Conservation (phyloP, 2,113 vertebrate species). For the Microcebus griseorufus region DNA sequence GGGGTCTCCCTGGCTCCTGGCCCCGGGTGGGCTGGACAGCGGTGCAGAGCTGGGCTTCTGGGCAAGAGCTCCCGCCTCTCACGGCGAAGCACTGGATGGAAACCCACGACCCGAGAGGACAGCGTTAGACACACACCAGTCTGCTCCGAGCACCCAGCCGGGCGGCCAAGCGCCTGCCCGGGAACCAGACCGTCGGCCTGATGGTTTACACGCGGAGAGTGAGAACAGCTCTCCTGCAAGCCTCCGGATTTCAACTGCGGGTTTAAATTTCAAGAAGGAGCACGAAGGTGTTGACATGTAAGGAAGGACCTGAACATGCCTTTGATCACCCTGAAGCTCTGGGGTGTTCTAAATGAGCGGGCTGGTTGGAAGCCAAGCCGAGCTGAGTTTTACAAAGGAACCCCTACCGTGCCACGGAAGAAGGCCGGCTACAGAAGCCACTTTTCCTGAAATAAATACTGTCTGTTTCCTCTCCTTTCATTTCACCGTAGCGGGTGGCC, state of each 20-base stretch:
- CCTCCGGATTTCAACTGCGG: not conserved
- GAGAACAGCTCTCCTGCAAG: conserved; percentile 14
- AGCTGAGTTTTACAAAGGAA: not conserved
- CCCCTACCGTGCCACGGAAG: not conserved
- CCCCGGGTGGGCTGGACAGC: not conserved
- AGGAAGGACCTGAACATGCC: conserved; percentile 21
- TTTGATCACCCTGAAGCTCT: conserved; percentile 47
- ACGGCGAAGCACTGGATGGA: not conserved
- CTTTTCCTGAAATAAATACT: conserved; percentile 1
- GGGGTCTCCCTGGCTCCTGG: too few relatives aligned
- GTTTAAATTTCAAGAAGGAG: conserved; percentile 52
- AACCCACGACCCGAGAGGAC: not conserved
- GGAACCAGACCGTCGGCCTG: not conserved
- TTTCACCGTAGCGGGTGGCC: not conserved
- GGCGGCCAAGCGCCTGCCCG: not conserved
- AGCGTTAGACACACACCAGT: not conserved
- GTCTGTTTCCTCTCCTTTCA: not conserved
- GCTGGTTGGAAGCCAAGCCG: conserved; percentile 7
- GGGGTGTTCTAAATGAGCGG: not conserved
- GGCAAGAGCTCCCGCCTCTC: not conserved
- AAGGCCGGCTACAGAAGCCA: not conserved
- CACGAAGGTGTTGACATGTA: conserved; percentile 46
- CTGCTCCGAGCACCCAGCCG: not conserved
- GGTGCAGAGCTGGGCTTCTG: not conserved
- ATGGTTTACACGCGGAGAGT: not conserved